Evolutionary conservation across 92 coral and sea anemone genomes (phyloP).

Genomic region (Virgularia gustaviana): DNA sequence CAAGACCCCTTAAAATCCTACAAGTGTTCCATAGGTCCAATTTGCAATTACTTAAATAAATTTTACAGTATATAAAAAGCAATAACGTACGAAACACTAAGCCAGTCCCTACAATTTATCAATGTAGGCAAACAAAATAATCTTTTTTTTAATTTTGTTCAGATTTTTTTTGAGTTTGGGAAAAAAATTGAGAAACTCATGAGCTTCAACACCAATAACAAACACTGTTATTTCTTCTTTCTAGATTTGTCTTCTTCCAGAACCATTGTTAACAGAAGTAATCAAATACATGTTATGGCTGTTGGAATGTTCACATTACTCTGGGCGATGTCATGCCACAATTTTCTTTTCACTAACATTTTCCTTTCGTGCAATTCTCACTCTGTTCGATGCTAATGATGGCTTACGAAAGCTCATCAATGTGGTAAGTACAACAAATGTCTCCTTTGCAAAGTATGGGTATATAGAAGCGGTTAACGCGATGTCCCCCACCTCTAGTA

Average conservation of each 20-base stretch:
- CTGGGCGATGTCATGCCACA: slow-evolving; percentile 95
- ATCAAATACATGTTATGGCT: slow-evolving; percentile 88
- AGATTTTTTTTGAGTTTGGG: background rate
- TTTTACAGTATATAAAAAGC: too few species aligned
- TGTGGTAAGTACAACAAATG: slow-evolving; percentile 53
- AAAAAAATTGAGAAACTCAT: too few species aligned
- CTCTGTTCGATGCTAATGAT: slow-evolving; percentile 79
- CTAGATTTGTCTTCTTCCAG: slow-evolving; percentile 81
- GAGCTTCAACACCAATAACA: background rate
- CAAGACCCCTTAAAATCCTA: too few species aligned
- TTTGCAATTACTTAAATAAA: too few species aligned
- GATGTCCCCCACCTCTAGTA: background rate
- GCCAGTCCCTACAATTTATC: too few species aligned
- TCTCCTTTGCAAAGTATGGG: background rate
- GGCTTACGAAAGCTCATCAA: slow-evolving; percentile 85
- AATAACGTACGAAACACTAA: too few species aligned
- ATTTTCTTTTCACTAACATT: slow-evolving; percentile 90
- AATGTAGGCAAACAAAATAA: background rate
- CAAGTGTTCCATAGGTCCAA: too few species aligned
- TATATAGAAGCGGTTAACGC: background rate
- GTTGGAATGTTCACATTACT: slow-evolving; percentile 90
- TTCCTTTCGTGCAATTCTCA: slow-evolving; percentile 88
- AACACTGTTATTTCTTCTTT: background rate
- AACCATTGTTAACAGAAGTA: slow-evolving; percentile 88
- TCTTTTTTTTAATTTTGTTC: background rate